Evolutionary conservation across 2,888 invertebrate genomes (phyloP), one percentile per base, ranked within the genome.

Genomic region (Torymus auratus): DNA sequence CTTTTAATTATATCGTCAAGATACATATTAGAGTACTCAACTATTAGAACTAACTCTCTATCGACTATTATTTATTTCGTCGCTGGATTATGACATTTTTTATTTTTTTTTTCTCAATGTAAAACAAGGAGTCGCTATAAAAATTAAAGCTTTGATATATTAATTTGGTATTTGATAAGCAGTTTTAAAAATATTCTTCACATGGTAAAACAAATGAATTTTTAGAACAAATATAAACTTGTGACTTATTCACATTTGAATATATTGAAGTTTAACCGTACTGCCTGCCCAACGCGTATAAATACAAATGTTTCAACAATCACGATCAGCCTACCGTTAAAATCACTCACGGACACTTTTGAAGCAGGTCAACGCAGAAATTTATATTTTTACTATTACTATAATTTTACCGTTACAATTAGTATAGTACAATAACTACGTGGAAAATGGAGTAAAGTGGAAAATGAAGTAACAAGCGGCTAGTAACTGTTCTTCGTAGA

Each of bases 321-420:
- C 50, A 56, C 69, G 50, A 52, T 50, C 3, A 55, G 69, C 41
- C 13, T 60, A 68, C 68, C 64, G 69, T 74, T 74, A 23, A 70
- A 79, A 79, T 55, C n/a, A 55, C 74, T 69, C 53, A 28, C 53
- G 15, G 62, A 62, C 62, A 79, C 60, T 52, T 74, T 52, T 2
- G 23, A 74, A 69, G 58, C 69, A 50, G 69, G 76, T 77, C 69
- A 77, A 28, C 13, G 53, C 41, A 17, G 62, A 76, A 55, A 69
- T 56, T 77, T 1, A 10, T 69, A 41, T 55, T 69, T 73, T 74
- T 68, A 70, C n/a, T n/a, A 74, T 53, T 23, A 13, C 17, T 60
- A 58, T 75, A 41, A 71, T 60, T 55, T 74, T 65, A 80, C 75
- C 65, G 75, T 75, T 80, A 67, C 28, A 65, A 64, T 80, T 60